A percentile compares a stretch with the other conserved stretches of the same genome.
Evolutionary conservation across 2,113 vertebrate species (phyloP).

Genomic region (Thalassoma bifasciatum): DNA sequence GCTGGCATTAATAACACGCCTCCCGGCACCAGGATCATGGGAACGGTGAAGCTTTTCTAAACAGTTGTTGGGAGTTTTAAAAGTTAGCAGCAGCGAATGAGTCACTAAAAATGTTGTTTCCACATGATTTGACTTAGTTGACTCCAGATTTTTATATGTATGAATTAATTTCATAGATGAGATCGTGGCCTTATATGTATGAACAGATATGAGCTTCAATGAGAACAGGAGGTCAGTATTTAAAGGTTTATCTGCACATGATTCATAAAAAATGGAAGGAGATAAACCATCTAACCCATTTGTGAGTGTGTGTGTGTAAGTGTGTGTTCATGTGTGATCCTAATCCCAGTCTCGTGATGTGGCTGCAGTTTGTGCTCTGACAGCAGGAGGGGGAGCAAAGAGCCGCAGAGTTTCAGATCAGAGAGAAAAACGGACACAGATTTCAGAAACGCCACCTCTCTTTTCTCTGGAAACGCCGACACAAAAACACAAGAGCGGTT

Average conservation of each 20-base stretch:
- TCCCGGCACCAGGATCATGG: no score
- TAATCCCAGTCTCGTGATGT: slow-evolving; percentile 79
- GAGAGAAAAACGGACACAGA: slow-evolving; percentile 13
- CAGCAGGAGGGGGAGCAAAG: slow-evolving; percentile 17
- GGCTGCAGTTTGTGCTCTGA: slow-evolving; percentile 49
- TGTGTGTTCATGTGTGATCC: slow-evolving; percentile 25
- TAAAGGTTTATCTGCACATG: neutral
- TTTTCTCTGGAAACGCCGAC: neutral
- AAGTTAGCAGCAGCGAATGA: no score
- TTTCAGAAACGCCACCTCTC: slow-evolving; percentile 14
- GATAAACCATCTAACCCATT: slow-evolving; percentile 20
- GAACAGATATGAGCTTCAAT: slow-evolving; percentile 2
- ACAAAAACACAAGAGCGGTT: neutral
- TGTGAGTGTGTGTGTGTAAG: neutral
- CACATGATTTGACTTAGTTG: no score
- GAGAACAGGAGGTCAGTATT: slow-evolving; percentile 14
- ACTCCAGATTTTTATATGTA: no score
- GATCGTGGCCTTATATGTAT: no score
- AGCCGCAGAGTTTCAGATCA: slow-evolving; percentile 16
- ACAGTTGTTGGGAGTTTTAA: no score
- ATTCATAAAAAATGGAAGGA: slow-evolving; percentile 31
- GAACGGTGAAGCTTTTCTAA: no score
- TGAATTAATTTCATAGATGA: no score
- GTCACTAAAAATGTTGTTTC: no score
- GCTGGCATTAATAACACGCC: no score